Evolutionary conservation across 2,113 vertebrate species (phyloP).

Genomic region (Mesembrinibis cayennensis): DNA sequence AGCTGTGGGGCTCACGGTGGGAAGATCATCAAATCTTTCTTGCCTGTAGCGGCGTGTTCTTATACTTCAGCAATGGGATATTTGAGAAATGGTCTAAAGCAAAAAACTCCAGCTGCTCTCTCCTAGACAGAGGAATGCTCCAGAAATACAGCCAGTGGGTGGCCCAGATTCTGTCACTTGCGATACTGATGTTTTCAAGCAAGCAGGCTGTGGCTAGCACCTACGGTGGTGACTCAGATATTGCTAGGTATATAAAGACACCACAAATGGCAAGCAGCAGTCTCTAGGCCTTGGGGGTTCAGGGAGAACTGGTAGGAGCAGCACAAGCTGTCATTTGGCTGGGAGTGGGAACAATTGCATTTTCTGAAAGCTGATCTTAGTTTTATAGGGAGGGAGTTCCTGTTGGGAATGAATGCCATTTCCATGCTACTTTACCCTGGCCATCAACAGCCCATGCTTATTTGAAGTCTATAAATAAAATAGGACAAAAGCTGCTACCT

Average conservation of each 20-base stretch:
- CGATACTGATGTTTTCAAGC: neutral
- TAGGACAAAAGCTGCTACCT: conserved; percentile 37
- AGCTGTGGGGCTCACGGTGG: neutral
- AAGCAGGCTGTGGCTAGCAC: neutral
- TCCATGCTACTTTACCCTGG: conserved; percentile 1
- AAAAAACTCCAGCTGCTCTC: conserved; percentile 45
- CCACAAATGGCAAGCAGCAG: neutral
- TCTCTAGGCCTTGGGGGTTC: neutral
- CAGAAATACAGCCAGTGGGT: conserved; percentile 22
- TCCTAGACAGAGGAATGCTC: conserved; percentile 5
- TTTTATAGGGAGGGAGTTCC: conserved; percentile 1
- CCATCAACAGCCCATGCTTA: neutral
- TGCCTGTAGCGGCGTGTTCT: neutral
- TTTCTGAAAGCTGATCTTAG: conserved; percentile 11
- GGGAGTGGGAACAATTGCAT: neutral
- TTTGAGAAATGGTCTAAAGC: conserved; percentile 25
- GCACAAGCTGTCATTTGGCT: conserved; percentile 38
- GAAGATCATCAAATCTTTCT: conserved; percentile 1
- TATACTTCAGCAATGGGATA: neutral
- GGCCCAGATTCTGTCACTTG: conserved; percentile 27
- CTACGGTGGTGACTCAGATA: neutral
- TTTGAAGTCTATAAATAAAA: conserved; percentile 57
- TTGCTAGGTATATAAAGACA: neutral
- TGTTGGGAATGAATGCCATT: conserved; percentile 9
- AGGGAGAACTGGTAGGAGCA: neutral